Percentiles rank a stretch among this genome's conserved stretches.
phyloP scores from a whole-genome alignment of 2,888 invertebrate species.

The Philonicus albiceps region DNA sequence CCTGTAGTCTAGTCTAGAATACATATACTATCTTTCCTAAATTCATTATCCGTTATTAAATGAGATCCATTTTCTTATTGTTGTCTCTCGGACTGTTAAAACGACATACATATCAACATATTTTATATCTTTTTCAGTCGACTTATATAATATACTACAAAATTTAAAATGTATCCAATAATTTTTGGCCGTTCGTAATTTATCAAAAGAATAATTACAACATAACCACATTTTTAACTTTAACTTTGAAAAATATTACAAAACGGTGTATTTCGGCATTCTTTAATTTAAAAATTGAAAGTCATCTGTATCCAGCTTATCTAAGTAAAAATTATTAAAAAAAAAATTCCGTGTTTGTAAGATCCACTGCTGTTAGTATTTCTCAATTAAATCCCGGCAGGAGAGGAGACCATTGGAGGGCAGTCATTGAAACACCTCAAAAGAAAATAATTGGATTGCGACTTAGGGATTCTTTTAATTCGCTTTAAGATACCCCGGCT shows the following conservation, averaged over 20 bases:
- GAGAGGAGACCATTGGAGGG: not conserved
- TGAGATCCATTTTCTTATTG: too few species aligned
- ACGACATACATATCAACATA: too few species aligned
- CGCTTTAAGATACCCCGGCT: not conserved
- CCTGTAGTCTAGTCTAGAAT: too few species aligned
- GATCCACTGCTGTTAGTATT: not conserved
- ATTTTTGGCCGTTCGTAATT: too few species aligned
- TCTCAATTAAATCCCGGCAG: not conserved
- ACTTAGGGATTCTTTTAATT: not conserved
- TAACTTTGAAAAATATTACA: not conserved
- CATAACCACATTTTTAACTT: not conserved
- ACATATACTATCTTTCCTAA: too few species aligned
- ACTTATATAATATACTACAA: too few species aligned
- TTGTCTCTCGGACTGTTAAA: too few species aligned
- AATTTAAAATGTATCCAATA: too few species aligned
- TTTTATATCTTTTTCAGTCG: too few species aligned
- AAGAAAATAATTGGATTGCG: not conserved
- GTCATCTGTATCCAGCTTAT: not conserved
- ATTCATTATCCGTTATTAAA: too few species aligned
- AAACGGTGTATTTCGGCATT: not conserved
- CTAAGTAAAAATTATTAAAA: not conserved
- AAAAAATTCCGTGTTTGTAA: not conserved
- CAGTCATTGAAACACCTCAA: not conserved
- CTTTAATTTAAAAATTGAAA: not conserved
- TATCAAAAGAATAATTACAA: not conserved